Evolutionary conservation across 2,113 vertebrate species (phyloP).

Genomic region (Gavialis gangeticus): DNA sequence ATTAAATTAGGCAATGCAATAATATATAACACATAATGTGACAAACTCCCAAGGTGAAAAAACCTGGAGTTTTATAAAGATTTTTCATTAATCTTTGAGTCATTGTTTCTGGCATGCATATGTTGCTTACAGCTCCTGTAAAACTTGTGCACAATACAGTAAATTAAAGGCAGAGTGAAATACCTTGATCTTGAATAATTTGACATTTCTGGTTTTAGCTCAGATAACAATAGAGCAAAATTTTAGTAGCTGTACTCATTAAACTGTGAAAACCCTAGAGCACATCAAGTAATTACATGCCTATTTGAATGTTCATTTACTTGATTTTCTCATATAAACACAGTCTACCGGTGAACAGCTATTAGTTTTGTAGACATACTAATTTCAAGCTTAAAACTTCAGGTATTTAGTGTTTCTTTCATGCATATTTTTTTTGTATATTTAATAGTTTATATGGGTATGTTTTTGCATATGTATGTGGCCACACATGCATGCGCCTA

Average conservation of each 20-base stretch:
- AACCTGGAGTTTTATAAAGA: neutral
- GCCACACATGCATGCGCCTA: no score
- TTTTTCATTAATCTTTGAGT: neutral
- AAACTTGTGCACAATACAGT: neutral
- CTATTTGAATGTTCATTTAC: neutral
- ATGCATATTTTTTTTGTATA: neutral
- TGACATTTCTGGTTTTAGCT: neutral
- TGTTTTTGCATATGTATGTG: no score
- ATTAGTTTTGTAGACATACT: neutral
- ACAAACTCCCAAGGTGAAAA: neutral
- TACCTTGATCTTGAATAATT: no score
- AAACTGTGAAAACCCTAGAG: neutral
- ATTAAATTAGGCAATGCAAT: neutral
- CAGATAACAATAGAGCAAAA: neutral
- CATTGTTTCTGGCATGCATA: neutral
- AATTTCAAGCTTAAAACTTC: neutral
- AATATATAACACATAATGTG: neutral
- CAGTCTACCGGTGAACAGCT: neutral
- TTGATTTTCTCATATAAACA: neutral
- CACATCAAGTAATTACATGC: neutral
- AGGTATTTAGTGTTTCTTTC: neutral
- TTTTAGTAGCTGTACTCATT: neutral
- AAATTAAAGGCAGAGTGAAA: neutral
- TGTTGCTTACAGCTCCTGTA: neutral
- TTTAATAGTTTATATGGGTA: neutral